Conservation (phyloP, 2,797 vertebrate genomes). For the Hypotaenidia philippensis region DNA sequence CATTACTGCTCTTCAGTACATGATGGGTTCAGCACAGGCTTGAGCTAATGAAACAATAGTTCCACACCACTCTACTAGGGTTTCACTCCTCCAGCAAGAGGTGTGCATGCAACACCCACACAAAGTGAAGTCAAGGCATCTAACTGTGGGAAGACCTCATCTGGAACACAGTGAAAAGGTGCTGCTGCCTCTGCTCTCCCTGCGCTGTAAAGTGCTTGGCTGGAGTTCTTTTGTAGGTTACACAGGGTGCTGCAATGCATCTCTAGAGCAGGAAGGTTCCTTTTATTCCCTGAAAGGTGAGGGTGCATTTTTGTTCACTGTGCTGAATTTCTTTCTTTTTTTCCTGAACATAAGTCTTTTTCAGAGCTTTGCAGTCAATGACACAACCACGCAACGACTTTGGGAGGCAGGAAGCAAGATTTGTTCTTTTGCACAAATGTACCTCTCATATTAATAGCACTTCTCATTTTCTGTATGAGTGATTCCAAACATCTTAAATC, state of each 20-base stretch:
- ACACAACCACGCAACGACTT: background rate
- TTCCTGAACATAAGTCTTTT: background rate
- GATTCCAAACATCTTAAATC: background rate
- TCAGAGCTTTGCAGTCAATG: background rate
- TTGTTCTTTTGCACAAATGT: background rate
- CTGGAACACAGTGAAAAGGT: background rate
- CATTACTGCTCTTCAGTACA: background rate
- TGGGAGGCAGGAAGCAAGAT: background rate
- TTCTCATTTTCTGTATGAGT: background rate
- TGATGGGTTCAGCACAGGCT: background rate
- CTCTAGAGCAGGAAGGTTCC: background rate
- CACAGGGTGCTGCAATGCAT: background rate
- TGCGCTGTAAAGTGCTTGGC: fast-evolving
- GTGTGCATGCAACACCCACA: background rate
- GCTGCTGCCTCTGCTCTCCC: background rate
- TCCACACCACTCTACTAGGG: background rate
- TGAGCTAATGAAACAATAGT: background rate
- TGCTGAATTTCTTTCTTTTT: background rate
- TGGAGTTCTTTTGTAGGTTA: background rate
- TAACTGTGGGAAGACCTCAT: background rate
- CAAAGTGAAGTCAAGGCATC: background rate
- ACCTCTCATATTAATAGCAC: background rate
- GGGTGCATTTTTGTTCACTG: background rate
- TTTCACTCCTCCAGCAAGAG: background rate
- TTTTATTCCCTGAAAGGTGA: background rate